These are phyloP conservation scores for Colostygia pectinataria DNA, from an alignment of 2,888 invertebrate genomes.

Conservation along the genomic window DNA sequence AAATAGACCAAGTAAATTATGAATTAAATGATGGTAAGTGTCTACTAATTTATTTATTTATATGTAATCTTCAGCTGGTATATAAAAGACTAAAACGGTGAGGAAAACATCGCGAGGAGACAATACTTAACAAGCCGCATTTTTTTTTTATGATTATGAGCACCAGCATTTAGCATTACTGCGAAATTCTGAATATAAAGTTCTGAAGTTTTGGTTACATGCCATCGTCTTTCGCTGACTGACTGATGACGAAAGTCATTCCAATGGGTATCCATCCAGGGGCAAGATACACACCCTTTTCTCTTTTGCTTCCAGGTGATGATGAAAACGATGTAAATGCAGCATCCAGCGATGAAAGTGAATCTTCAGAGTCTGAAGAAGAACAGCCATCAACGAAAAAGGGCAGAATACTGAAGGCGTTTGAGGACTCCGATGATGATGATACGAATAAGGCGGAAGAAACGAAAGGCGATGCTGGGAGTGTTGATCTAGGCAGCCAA, in stretches of 20 bases:
- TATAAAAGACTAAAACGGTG: no score
- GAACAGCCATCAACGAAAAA: conserved; percentile 50
- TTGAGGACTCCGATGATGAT: conserved; percentile 78
- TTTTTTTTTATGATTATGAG: no score
- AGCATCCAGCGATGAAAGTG: conserved; percentile 52
- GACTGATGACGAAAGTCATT: no score
- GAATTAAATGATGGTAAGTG: conserved; percentile 37
- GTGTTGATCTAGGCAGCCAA: conserved; percentile 29
- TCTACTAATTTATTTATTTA: no score
- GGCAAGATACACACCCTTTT: no score
- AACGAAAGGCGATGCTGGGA: conserved; percentile 14
- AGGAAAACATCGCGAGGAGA: background rate
- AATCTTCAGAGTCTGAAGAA: conserved; percentile 60
- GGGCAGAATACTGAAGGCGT: conserved; percentile 74
- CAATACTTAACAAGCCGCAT: no score
- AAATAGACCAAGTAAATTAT: conserved; percentile 44
- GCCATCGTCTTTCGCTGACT: no score
- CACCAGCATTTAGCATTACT: no score
- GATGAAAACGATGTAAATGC: conserved; percentile 48
- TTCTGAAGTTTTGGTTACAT: no score
- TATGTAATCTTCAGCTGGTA: no score
- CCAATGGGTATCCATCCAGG: no score
- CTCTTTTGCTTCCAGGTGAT: conserved; percentile 33
- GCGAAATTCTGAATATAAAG: no score
- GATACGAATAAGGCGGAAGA: conserved; percentile 19